Evolutionary conservation across 2,797 vertebrate genomes (phyloP).

Genomic region (Oophaga sylvatica): DNA sequence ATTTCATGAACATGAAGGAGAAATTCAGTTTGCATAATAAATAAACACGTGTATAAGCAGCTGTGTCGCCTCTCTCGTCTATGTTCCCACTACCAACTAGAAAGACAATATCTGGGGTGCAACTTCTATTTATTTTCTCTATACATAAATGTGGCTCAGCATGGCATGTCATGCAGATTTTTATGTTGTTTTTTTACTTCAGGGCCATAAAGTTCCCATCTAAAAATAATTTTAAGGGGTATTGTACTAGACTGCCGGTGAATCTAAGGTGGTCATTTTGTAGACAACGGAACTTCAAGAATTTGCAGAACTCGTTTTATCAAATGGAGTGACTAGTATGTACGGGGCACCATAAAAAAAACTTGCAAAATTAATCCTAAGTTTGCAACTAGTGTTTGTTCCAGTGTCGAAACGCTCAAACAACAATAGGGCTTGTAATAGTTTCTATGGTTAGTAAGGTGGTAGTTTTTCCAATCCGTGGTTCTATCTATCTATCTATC

Average conservation of each 20-base stretch:
- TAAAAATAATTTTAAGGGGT: neutral
- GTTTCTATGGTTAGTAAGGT: too few species aligned
- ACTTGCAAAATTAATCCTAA: too few species aligned
- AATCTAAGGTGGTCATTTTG: neutral
- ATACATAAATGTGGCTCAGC: neutral
- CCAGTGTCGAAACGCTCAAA: too few species aligned
- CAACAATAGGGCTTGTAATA: too few species aligned
- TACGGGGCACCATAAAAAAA: too few species aligned
- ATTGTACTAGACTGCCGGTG: neutral
- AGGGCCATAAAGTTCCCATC: neutral
- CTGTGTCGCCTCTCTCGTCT: slow-evolving; percentile 28
- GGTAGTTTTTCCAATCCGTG: too few species aligned
- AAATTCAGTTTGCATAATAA: slow-evolving; percentile 46
- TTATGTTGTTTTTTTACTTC: neutral
- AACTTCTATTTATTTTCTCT: slow-evolving; percentile 7
- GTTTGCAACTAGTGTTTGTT: too few species aligned
- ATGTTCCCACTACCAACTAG: slow-evolving; percentile 2
- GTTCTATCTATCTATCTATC: too few species aligned
- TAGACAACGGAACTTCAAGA: neutral
- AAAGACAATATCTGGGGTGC: slow-evolving; percentile 8
- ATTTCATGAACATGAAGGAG: slow-evolving; percentile 49
- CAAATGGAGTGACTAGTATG: neutral
- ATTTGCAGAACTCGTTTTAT: neutral
- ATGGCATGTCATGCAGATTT: neutral
- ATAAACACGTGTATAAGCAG: slow-evolving; percentile 41